Evolutionary conservation across 2,113 vertebrate genomes (phyloP), one percentile per base, ranked within the genome.

Genomic region (Chrysemys picta): DNA sequence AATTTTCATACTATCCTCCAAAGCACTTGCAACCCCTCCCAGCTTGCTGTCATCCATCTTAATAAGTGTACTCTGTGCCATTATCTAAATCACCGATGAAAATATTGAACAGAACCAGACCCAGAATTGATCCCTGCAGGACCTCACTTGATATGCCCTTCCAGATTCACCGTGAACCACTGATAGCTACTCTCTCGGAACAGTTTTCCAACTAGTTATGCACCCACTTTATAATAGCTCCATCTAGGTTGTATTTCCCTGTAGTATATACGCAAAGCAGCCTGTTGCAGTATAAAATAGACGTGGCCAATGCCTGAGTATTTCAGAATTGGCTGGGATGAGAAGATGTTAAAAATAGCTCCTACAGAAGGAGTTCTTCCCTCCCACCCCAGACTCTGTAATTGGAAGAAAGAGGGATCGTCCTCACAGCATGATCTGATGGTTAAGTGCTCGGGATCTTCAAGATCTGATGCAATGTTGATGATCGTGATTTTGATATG

Each of bases 401-500:
- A n/a, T 78, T 83, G 89, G 84, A 94, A 88, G 47, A 57, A 5
- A 35, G 86, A 59, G 31, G 2, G 49, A 47, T 95, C 21, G 84
- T 80, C 42, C 49, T 92, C 53, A 85, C 76, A 62, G 12, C 17
- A 47, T 72, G 54, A 69, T 6, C 35, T 93, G 79, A 54, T 80
- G 96, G 38, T 21, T 52, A 92, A 83, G 17, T 29, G 42, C 82
- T 86, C 80, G 85, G 79, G 53, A 59, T 79, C 78, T 93, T 21
- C 47, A 57, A 21, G 35, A 45, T 57, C 38, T 6, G 42, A 89
- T 3, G 72, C 80, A 86, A 45, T 25, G 4, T 45, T 96, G 89
- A 69, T 92, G 35, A 84, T 87, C 90, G 27, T 88, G 89, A 95
- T 91, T 96, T 76, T 88, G 35, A 35, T 85, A 69, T 14, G 2